Evolutionary conservation across 2,888 invertebrate species (phyloP).

Genomic region (Crematogaster levior): DNA sequence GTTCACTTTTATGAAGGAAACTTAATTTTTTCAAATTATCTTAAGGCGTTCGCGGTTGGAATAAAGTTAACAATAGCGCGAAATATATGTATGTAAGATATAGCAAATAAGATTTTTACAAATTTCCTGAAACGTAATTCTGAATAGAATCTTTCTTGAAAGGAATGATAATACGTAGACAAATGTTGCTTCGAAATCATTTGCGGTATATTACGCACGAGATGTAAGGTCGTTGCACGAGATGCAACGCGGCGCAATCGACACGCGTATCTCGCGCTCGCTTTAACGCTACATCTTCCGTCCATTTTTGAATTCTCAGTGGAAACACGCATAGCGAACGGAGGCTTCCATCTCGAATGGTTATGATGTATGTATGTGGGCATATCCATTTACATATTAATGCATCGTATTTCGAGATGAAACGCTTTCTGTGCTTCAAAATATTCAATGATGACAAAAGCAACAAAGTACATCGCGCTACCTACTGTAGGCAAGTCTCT

Average conservation of each 20-base stretch:
- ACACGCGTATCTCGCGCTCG: constrained; percentile 50
- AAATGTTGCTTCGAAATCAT: constrained; percentile 28
- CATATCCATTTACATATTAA: constrained; percentile 56
- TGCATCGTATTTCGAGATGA: constrained; percentile 54
- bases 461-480: constrained; percentile 44
- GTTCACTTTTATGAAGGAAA: background rate
- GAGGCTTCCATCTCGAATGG: constrained; percentile 51
- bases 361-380: constrained; percentile 45
- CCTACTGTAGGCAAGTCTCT: constrained; percentile 25
- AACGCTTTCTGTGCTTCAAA: constrained; percentile 50
- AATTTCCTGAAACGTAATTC: background rate
- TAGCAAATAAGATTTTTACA: background rate
- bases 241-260: constrained; percentile 47
- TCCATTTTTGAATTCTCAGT: constrained; percentile 47
- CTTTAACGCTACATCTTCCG: constrained; percentile 50
- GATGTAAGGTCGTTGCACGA: constrained; percentile 34
- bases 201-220: constrained; percentile 39
- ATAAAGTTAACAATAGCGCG: background rate
- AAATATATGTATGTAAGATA: background rate
- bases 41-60: background rate
- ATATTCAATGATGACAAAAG: constrained; percentile 55
- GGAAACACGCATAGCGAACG: constrained; percentile 48
- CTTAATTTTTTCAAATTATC: background rate
- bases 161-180: constrained; percentile 13
- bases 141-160: background rate